These are phyloP conservation scores for Pseudomyrmex cubaensis DNA, from an alignment of 1,140 invertebrate genomes.

Conservation along the genomic window DNA sequence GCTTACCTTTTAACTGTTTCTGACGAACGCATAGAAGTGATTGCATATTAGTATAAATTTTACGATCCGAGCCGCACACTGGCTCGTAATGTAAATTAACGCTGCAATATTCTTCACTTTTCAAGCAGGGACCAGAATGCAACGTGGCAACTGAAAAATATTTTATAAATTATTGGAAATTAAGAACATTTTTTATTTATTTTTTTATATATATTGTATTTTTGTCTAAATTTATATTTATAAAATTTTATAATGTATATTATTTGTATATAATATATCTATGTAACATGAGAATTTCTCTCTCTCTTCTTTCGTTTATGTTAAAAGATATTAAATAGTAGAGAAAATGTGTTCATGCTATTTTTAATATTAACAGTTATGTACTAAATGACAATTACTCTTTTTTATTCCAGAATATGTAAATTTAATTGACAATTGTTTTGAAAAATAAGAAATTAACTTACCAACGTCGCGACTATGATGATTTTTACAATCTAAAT, in stretches of 20 bases:
- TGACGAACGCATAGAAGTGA: conserved; percentile 74
- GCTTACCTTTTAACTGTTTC: conserved; percentile 22
- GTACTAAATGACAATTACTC: neutral
- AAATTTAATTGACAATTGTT: neutral
- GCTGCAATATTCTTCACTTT: conserved; percentile 57
- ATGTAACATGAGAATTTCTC: too few relatives aligned
- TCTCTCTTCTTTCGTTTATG: too few relatives aligned
- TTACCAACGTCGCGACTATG: conserved; percentile 22
- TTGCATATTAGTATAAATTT: conserved; percentile 76
- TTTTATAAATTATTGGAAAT: neutral
- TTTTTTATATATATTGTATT: neutral
- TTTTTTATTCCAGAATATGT: neutral
- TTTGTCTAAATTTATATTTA: too few relatives aligned
- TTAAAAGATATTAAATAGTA: too few relatives aligned
- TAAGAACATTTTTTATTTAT: neutral
- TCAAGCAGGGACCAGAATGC: conserved; percentile 67
- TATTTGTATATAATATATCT: too few relatives aligned
- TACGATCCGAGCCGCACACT: conserved; percentile 76
- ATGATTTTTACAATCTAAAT: conserved; percentile 75
- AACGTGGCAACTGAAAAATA: conserved; percentile 46
- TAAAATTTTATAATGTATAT: too few relatives aligned
- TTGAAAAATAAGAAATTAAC: neutral
- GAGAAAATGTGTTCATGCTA: too few relatives aligned
- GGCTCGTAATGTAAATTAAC: conserved; percentile 74
- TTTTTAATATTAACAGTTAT: too few relatives aligned